Evolutionary conservation across 64 coral and sea anemone genomes (phyloP), one percentile per base, ranked within the genome.

Genomic region (Montipora capricornis): DNA sequence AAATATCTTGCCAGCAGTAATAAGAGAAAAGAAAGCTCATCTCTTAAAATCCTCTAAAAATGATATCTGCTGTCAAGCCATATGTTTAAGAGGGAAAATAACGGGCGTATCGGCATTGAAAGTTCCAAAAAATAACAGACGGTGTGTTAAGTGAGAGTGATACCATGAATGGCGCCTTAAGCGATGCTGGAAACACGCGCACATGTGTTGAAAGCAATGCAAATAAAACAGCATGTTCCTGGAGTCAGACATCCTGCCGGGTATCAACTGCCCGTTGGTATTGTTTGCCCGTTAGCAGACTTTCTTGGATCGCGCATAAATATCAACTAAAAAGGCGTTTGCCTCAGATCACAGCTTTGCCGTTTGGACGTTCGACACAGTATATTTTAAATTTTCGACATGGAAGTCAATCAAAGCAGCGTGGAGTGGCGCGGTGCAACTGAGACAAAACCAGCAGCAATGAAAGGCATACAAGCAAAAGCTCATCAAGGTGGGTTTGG

Each of bases 141-240:
- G 14, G 66, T 71, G 17, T 68, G 3, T 47, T 66, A 17, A 5
- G 11, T 69, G 14, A 47, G 46, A 48, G 9, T 19, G 67, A 86
- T 51, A 70, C 71, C 82, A 86, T 47, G 49, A 15, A 6, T 71
- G 82, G 82, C 82, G 82, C 82, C 82, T 86, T 20, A 45, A 67
- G 82, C 82, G 49, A 86, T 86, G 64, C 82, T 71, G 82, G 16
- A 86, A 86, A 86, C 82, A 70, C 82, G 68, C 29, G 46, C 37
- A 71, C 82, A 86, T 86, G 66, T 86, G 82, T 86, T 86, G 29
- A 86, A 86, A 86, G 45, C 44, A 86, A 64, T 19, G 67, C 37
- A 86, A 71, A 86, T 70, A 64, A 86, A 86, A 86, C 82, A 71
- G 82, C 82, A 86, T 68, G 82, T 86, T 59, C 68, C 82, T 64